phyloP scores from a whole-genome alignment of 2,888 invertebrate genomes.

The Ophion ventricosus region DNA sequence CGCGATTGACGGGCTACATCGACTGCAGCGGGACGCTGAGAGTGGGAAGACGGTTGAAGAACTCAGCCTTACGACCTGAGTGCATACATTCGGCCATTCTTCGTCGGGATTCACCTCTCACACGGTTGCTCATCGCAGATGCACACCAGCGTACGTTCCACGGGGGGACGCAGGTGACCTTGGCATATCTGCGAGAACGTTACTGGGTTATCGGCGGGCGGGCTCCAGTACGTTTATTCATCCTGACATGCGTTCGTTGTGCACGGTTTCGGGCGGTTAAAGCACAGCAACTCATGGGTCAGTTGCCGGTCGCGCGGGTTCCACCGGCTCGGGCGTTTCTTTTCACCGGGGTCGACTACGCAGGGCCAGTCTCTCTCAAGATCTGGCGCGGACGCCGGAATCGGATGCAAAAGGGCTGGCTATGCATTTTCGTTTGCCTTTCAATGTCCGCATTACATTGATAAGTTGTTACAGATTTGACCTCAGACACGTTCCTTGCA shows the following conservation, averaged over 20 bases:
- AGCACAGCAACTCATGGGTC: constrained; percentile 70
- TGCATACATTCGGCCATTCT: neutral
- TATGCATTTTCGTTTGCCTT: constrained; percentile 66
- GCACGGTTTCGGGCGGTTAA: constrained; percentile 7
- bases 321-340: constrained; percentile 37
- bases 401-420: constrained; percentile 55
- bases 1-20: constrained; percentile 4
- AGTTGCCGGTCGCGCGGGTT: constrained; percentile 65
- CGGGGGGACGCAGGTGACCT: constrained; percentile 4
- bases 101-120: neutral
- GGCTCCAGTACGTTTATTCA: constrained; percentile 48
- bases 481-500: constrained; percentile 33
- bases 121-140: neutral
- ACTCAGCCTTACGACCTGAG: neutral
- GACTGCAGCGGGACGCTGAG: neutral
- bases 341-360: constrained; percentile 50
- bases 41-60: constrained; percentile 9
- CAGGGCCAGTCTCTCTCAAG: constrained; percentile 18
- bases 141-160: neutral
- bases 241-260: constrained; percentile 38
- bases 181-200: constrained; percentile 4
- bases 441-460: constrained; percentile 54
- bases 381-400: constrained; percentile 13
- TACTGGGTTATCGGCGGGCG: constrained; percentile 59
- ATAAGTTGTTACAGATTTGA: neutral